phyloP scores from a whole-genome alignment of 2,888 invertebrate species.

The Sisyra terminalis region DNA sequence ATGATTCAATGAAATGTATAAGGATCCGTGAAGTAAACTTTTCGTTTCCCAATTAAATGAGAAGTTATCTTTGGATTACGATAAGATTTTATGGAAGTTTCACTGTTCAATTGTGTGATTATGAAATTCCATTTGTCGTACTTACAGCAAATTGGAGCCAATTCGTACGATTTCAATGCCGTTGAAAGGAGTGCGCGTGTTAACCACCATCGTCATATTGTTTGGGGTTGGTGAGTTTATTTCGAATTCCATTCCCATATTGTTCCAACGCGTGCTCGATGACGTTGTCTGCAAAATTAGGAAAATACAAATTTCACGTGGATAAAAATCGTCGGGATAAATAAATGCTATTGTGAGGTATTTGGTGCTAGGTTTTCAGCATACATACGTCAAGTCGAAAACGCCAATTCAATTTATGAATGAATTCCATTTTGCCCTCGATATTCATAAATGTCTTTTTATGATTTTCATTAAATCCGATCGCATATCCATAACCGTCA shows the following conservation, averaged over 20 bases:
- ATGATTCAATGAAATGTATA: too few species aligned
- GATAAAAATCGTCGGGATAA: too few species aligned
- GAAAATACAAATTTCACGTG: too few species aligned
- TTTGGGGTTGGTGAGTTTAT: conserved; percentile 15
- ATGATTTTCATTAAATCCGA: conserved; percentile 25
- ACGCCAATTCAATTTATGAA: conserved; percentile 27
- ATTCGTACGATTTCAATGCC: conserved; percentile 22
- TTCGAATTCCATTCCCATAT: conserved; percentile 19
- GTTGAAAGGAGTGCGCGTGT: conserved; percentile 22
- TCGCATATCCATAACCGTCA: conserved; percentile 21
- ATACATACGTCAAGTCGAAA: conserved; percentile 23
- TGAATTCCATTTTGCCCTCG: conserved; percentile 11
- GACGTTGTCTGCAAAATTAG: conserved; percentile 19
- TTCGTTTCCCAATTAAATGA: too few species aligned
- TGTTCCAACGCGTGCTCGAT: conserved; percentile 19
- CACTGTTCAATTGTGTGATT: neutral
- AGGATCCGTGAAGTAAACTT: too few species aligned
- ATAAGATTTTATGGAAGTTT: neutral
- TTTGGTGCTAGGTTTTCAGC: neutral
- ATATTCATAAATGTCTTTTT: conserved; percentile 24
- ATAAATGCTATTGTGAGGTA: too few species aligned
- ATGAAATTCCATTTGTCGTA: conserved; percentile 5
- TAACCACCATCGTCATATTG: conserved; percentile 18
- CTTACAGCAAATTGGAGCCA: conserved; percentile 17
- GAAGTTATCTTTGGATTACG: conserved; percentile 17